These are phyloP conservation scores for Drosophila prosaltans DNA, from an alignment of 1,140 invertebrate genomes.

Conservation along the genomic window DNA sequence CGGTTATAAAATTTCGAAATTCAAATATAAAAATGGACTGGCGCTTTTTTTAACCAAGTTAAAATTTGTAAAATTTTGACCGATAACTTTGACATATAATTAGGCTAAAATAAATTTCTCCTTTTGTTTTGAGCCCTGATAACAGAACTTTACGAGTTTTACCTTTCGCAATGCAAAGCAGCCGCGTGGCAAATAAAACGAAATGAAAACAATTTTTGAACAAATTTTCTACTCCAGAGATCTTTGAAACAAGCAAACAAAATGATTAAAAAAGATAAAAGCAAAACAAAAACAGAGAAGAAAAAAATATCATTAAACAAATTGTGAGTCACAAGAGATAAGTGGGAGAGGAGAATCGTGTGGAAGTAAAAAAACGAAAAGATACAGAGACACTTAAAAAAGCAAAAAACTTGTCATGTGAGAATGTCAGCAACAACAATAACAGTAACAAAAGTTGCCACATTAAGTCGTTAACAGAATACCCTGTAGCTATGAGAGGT, in stretches of 20 bases:
- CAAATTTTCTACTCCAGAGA: conserved; percentile 57
- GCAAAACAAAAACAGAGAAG: conserved; percentile 9
- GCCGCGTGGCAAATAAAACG: conserved; percentile 11
- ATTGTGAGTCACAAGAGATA: conserved; percentile 59
- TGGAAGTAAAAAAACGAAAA: conserved; percentile 23
- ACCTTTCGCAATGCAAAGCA: not conserved
- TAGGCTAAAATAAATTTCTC: not conserved
- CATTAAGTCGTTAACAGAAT: not conserved
- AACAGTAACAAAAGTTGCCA: conserved; percentile 20
- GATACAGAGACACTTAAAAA: conserved; percentile 44
- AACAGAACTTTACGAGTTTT: not conserved
- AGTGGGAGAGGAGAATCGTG: conserved; percentile 30
- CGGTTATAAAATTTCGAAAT: not conserved
- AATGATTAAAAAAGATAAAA: conserved; percentile 59
- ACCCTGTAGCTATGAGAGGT: not conserved
- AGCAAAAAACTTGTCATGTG: conserved; percentile 73
- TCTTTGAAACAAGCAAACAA: conserved; percentile 50
- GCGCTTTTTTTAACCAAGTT: not conserved
- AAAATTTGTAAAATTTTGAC: not conserved
- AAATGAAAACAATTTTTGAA: conserved; percentile 40
- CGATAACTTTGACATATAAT: not conserved
- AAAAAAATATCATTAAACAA: conserved; percentile 44
- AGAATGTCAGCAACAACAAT: conserved; percentile 41
- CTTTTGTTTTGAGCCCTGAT: not conserved
- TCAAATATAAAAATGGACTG: not conserved